phyloP scores from a whole-genome alignment of 37 sponge, comb jelly and placozoan species.

The Dysidea cf. avara region DNA sequence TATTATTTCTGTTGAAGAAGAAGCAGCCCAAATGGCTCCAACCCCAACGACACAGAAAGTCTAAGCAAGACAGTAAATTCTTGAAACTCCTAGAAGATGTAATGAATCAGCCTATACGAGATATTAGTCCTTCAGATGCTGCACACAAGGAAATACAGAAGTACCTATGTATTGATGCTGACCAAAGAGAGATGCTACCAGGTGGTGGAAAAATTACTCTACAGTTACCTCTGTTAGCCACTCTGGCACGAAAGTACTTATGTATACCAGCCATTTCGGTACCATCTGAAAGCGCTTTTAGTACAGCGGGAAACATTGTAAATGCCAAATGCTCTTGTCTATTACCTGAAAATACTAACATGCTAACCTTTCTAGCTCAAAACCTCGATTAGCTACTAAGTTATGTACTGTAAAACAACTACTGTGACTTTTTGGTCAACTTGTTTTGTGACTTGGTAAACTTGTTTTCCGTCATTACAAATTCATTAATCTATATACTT shows the following conservation, averaged over 20 bases:
- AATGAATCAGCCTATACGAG: no score
- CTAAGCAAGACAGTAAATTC: no score
- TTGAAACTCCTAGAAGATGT: no score
- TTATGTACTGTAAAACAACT: no score
- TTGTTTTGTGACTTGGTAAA: no score
- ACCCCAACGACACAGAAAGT: no score
- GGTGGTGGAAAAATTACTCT: slow-evolving; percentile 12
- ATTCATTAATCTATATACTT: no score
- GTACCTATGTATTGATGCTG: no score
- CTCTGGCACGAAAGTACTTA: neutral
- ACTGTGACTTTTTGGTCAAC: no score
- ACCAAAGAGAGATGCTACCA: neutral
- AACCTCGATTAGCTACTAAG: neutral
- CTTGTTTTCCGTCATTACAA: no score
- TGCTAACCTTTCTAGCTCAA: neutral
- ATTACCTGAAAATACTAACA: neutral
- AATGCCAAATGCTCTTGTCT: neutral
- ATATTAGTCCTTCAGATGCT: no score
- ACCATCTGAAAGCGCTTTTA: slow-evolving; percentile 9
- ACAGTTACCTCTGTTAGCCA: neutral
- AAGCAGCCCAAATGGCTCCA: neutral
- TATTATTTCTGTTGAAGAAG: neutral
- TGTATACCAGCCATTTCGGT: slow-evolving; percentile 4
- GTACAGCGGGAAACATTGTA: neutral
- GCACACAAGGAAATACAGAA: no score